Evolutionary conservation across 2,113 vertebrate species (phyloP).

Genomic region (Chitala chitala): DNA sequence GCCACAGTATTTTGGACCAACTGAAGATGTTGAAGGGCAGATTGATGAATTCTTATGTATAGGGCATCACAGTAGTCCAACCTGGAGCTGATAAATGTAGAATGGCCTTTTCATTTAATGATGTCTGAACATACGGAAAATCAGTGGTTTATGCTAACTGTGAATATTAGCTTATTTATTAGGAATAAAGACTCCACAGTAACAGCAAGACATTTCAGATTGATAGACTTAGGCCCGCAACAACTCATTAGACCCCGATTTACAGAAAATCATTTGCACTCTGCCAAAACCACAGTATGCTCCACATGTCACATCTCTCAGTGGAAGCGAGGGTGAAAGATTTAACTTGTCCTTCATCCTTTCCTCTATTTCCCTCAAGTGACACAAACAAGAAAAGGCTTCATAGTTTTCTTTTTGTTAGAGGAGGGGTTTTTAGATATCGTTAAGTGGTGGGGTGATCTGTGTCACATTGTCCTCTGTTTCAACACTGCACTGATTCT

Average conservation of each 20-base stretch:
- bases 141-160: too few relatives aligned
- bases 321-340: slow-evolving; percentile 26
- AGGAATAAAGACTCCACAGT: slow-evolving; percentile 3
- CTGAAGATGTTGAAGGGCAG: too few relatives aligned
- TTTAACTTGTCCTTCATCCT: slow-evolving; percentile 28
- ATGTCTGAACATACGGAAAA: too few relatives aligned
- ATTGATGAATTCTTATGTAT: too few relatives aligned
- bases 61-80: too few relatives aligned
- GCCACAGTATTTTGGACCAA: too few relatives aligned
- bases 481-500: slow-evolving; percentile 20
- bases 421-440: slow-evolving; percentile 20
- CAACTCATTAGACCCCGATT: slow-evolving; percentile 28
- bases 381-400: slow-evolving; percentile 30
- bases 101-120: too few relatives aligned
- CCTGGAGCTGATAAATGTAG: too few relatives aligned
- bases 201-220: not conserved
- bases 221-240: not conserved
- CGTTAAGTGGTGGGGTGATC: slow-evolving; percentile 25
- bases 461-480: slow-evolving; percentile 10
- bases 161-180: too few relatives aligned
- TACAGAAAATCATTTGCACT: slow-evolving; percentile 25
- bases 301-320: slow-evolving; percentile 16
- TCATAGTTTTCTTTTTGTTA: slow-evolving; percentile 30
- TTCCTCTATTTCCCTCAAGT: slow-evolving; percentile 21
- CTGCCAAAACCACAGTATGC: slow-evolving; percentile 20